Percentiles rank a stretch among this genome's conserved stretches.
Evolutionary conservation across 2,797 vertebrate genomes (phyloP).

Genomic region (Pipistrellus nathusii): DNA sequence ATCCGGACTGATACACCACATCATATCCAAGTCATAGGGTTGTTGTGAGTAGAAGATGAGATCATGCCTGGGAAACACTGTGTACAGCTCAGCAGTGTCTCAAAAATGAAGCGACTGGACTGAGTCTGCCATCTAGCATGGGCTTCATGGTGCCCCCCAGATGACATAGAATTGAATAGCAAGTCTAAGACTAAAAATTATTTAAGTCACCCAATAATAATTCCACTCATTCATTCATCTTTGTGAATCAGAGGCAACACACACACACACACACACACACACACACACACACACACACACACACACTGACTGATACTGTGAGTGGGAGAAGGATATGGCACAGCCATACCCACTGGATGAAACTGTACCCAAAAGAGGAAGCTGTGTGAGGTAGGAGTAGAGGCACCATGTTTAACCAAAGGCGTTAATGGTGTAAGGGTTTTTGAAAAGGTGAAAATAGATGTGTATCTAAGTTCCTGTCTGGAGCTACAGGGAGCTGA

Average conservation of each 20-base stretch:
- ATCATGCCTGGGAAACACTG: constrained; percentile 47
- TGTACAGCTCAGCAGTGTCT: constrained; percentile 22
- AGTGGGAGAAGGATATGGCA: not conserved
- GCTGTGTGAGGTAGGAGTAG: not conserved
- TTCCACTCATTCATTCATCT: not conserved
- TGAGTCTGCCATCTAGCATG: not conserved
- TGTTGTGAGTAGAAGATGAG: constrained; percentile 52
- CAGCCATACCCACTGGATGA: not conserved
- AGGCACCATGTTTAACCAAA: not conserved
- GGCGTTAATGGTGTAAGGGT: not conserved
- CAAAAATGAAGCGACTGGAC: not conserved
- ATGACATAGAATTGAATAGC: not conserved
- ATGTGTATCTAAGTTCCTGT: not conserved
- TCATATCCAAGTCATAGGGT: constrained; percentile 18
- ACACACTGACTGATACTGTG: too few species aligned
- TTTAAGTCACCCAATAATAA: constrained; percentile 19
- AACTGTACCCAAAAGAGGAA: not conserved
- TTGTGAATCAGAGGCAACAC: not conserved
- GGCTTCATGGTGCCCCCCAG: not conserved
- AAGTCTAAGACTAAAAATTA: constrained; percentile 45
- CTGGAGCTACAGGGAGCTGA: not conserved
- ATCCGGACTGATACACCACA: not conserved
- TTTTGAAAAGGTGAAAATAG: constrained; percentile 30
- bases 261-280: not conserved
- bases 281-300: too few species aligned